Conservation (phyloP, 2,113 vertebrate species). For the Sphaerodactylus townsendi region DNA sequence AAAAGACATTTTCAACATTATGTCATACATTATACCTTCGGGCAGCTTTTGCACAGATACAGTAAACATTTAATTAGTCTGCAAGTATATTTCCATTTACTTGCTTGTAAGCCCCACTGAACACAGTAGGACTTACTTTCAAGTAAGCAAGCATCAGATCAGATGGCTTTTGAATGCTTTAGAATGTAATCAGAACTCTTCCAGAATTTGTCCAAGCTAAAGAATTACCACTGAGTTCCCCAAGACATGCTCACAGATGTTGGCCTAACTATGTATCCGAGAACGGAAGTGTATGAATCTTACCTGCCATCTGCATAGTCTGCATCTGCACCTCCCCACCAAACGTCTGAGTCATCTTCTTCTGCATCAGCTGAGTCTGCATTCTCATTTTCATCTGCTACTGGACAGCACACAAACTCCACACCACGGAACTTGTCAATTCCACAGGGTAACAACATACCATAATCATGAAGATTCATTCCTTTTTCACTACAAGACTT, state of each 20-base stretch:
- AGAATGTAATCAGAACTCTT: not conserved
- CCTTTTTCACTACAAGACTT: conserved; percentile 94
- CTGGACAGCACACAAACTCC: conserved; percentile 95
- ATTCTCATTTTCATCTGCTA: conserved; percentile 81
- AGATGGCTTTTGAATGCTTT: not conserved
- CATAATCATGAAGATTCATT: conserved; percentile 96
- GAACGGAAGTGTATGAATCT: conserved; percentile 11
- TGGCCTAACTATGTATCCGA: not conserved
- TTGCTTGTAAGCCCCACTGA: not conserved
- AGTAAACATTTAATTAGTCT: not conserved
- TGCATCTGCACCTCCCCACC: conserved; percentile 95
- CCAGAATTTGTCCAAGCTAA: not conserved
- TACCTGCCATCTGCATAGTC: conserved; percentile 95
- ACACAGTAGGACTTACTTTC: not conserved
- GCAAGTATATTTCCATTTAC: not conserved
- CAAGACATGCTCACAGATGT: not conserved
- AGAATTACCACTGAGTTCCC: no score
- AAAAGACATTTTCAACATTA: not conserved
- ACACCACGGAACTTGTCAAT: conserved; percentile 97
- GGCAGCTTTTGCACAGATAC: not conserved
- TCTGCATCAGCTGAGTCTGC: conserved; percentile 87
- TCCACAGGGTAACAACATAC: conserved; percentile 95
- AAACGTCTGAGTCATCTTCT: conserved; percentile 94
- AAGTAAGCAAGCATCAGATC: not conserved
- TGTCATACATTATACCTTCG: not conserved